Percentiles rank a stretch among this genome's conserved stretches.
phyloP scores from a whole-genome alignment of 2,113 vertebrate species.

The Tenebrosternarchus preto region DNA sequence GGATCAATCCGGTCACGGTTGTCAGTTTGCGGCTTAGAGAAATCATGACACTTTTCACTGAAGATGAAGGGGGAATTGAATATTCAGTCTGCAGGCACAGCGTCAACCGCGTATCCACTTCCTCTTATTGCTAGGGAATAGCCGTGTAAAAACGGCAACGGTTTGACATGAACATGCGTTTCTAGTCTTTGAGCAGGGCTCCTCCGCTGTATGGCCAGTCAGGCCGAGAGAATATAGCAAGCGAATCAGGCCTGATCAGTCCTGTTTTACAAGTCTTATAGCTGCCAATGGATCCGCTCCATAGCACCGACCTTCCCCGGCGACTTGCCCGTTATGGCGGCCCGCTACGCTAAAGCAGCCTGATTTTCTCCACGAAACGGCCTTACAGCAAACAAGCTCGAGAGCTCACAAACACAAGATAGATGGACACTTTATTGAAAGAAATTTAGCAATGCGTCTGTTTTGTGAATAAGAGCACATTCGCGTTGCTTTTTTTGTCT shows the following conservation, averaged over 20 bases:
- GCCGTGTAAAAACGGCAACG: conserved; percentile 48
- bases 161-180: conserved; percentile 61
- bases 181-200: conserved; percentile 60
- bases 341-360: conserved; percentile 1
- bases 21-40: conserved; percentile 61
- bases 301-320: conserved; percentile 73
- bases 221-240: conserved; percentile 54
- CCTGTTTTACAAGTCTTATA: conserved; percentile 65
- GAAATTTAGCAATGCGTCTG: too few species aligned
- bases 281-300: conserved; percentile 81
- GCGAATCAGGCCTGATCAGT: conserved; percentile 55
- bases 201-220: conserved; percentile 58
- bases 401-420: not conserved
- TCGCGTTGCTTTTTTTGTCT: not conserved
- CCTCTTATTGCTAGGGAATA: conserved; percentile 57
- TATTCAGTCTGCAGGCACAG: conserved; percentile 49
- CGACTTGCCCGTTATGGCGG: conserved; percentile 59
- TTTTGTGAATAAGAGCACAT: not conserved
- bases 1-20: conserved; percentile 58
- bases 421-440: too few species aligned
- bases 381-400: conserved; percentile 36
- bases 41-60: conserved; percentile 61
- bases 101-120: conserved; percentile 30
- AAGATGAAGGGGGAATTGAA: conserved; percentile 57
- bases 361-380: conserved; percentile 19